Conservation (phyloP, 2,888 invertebrate genomes). For the Melieria omissa region DNA sequence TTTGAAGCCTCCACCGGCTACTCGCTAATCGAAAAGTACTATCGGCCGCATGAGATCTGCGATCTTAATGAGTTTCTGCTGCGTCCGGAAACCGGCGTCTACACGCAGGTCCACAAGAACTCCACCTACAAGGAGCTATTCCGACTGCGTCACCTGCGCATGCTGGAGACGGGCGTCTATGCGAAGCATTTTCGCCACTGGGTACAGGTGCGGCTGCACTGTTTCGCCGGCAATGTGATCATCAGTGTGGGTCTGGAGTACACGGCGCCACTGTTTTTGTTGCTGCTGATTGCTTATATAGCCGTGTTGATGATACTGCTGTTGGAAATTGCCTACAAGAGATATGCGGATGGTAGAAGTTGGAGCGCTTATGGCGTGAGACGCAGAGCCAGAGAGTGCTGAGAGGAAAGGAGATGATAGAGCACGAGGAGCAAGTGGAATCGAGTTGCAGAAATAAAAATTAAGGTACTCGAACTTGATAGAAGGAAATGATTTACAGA, state of each 20-base stretch:
- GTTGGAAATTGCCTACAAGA: conserved; percentile 53
- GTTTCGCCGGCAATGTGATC: conserved; percentile 53
- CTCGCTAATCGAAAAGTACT: conserved; percentile 54
- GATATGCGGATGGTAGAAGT: conserved; percentile 30
- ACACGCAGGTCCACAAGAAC: conserved; percentile 53
- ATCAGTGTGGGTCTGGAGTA: conserved; percentile 63
- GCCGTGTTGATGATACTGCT: conserved; percentile 51
- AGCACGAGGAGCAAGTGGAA: too few relatives aligned
- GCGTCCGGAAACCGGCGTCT: conserved; percentile 52
- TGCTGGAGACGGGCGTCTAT: conserved; percentile 59
- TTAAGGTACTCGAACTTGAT: too few relatives aligned
- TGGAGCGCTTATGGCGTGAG: background rate
- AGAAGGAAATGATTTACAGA: too few relatives aligned
- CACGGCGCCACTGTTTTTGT: conserved; percentile 60
- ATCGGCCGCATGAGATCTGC: conserved; percentile 59
- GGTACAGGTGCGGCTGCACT: conserved; percentile 55
- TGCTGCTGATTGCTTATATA: conserved; percentile 53
- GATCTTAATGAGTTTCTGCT: conserved; percentile 62
- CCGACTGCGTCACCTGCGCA: conserved; percentile 56
- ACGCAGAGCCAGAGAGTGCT: too few relatives aligned
- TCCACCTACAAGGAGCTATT: conserved; percentile 62
- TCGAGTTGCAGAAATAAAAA: too few relatives aligned
- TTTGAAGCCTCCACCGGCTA: conserved; percentile 57
- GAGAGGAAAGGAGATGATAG: too few relatives aligned
- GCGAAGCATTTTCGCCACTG: conserved; percentile 56